Evolutionary conservation across 2,113 vertebrate genomes (phyloP).

Genomic region (Columba livia): DNA sequence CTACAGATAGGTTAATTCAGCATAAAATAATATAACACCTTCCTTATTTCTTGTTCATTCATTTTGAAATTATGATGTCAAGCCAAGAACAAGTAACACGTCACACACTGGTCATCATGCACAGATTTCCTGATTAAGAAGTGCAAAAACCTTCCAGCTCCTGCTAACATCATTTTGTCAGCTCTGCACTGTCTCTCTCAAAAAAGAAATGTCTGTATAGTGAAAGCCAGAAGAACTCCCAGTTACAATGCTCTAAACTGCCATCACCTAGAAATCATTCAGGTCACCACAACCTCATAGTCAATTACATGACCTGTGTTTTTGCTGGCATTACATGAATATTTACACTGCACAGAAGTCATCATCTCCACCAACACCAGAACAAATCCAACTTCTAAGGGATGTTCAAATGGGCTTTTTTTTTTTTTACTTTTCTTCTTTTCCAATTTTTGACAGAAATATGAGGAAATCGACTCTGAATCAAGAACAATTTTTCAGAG

Average conservation of each 20-base stretch:
- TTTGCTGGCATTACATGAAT: not conserved
- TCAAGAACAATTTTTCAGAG: not conserved
- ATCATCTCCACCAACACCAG: not conserved
- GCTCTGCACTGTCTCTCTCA: not conserved
- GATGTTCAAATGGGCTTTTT: not conserved
- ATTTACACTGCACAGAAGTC: not conserved
- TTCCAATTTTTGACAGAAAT: not conserved
- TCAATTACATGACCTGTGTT: not conserved
- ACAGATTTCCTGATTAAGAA: not conserved
- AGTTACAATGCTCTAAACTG: not conserved
- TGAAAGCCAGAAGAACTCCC: not conserved
- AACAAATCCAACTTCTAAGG: not conserved
- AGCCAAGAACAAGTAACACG: not conserved
- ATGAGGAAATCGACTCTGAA: not conserved
- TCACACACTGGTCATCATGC: not conserved
- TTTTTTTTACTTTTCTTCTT: too few relatives aligned
- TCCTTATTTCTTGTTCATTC: constrained; percentile 63
- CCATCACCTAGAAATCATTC: not conserved
- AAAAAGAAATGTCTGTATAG: not conserved
- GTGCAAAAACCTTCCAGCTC: not conserved
- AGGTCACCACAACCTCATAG: not conserved
- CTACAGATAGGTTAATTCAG: constrained; percentile 65
- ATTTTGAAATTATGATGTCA: constrained; percentile 48
- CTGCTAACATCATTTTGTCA: not conserved
- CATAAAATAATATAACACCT: constrained; percentile 56